Evolutionary conservation across 2,888 invertebrate species (phyloP).

Genomic region (Diarsia dahlii): DNA sequence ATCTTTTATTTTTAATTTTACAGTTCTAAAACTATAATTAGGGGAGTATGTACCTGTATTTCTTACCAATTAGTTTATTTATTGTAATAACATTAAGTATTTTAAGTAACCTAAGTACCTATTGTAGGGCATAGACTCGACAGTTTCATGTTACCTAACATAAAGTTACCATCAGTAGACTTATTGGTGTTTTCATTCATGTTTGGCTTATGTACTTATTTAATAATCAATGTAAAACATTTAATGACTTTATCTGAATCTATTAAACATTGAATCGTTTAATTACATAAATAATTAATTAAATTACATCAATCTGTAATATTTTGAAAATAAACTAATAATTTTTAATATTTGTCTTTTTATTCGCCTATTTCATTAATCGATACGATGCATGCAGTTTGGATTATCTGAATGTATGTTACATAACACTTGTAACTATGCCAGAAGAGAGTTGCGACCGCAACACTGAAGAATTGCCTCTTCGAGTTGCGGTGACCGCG

Average conservation of each 20-base stretch:
- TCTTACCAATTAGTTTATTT: slow-evolving; percentile 69
- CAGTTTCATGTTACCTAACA: slow-evolving; percentile 44
- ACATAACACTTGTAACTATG: slow-evolving; percentile 45
- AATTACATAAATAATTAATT: slow-evolving; percentile 42
- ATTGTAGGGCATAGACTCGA: slow-evolving; percentile 27
- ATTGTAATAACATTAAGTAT: slow-evolving; percentile 56
- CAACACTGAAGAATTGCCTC: slow-evolving; percentile 49
- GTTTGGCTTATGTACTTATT: slow-evolving; percentile 67
- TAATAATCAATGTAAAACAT: slow-evolving; percentile 51
- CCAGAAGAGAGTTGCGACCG: slow-evolving; percentile 43
- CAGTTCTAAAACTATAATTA: slow-evolving; percentile 44
- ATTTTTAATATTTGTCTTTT: slow-evolving; percentile 63
- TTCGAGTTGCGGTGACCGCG: slow-evolving; percentile 32
- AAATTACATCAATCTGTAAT: slow-evolving; percentile 49
- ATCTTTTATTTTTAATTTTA: slow-evolving; percentile 41
- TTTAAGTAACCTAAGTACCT: slow-evolving; percentile 41
- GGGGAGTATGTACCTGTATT: slow-evolving; percentile 69
- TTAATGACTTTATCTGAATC: slow-evolving; percentile 38
- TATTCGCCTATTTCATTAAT: slow-evolving; percentile 27
- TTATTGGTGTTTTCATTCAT: slow-evolving; percentile 46
- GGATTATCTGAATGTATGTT: slow-evolving; percentile 12
- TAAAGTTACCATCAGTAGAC: slow-evolving; percentile 44
- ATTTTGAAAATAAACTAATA: slow-evolving; percentile 68
- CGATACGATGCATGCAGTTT: slow-evolving; percentile 21
- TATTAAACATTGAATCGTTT: slow-evolving; percentile 41